Evolutionary conservation across 2,888 invertebrate genomes (phyloP), one percentile per base, ranked within the genome.

Genomic region (Diadegma fenestrale): DNA sequence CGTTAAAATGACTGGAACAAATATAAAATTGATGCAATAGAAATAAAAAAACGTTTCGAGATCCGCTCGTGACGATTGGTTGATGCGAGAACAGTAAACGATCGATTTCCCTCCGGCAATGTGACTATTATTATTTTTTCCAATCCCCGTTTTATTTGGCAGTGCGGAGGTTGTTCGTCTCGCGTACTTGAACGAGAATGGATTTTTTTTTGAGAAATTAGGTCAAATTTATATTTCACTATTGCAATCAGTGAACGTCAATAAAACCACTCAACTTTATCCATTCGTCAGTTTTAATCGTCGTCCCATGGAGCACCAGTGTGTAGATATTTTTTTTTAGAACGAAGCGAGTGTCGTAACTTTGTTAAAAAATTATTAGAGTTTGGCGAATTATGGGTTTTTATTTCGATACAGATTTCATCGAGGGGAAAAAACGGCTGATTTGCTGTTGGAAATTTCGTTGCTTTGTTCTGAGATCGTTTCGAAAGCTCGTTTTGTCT

Each of bases 111-210:
- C 37, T 37, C 37, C 8, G 37, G 37, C 37, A 37, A 37, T 37
- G 37, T 10, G 10, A 5, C 37, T 37, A 37, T 37, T 37, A 37
- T 8, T 37, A 37, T 37, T 37, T 37, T 37, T 37, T 10, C 37
- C 37, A 37, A 58, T 26, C 26, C 58, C 14, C 26, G 26, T 58
- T 58, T 5, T 22, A 26, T 58, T 58, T 58, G 58, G 58, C 58
- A 58, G 58, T 14, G 26, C 58, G 68, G 19, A 10, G 12, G 33
- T 71, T 51, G 51, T 33, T 19, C 30, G 48, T 71, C n/a, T n/a
- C 69, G 69, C n/a, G 48, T 26, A 48, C 33, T 45, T 30, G 19
- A 71, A 48, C 33, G 48, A 71, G 33, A 71, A 54, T 72, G 37
- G 26, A 26, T 26, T 68, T 68, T 26, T 68, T 68, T 68, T 68